A percentile compares a stretch with the other conserved stretches of the same genome.
These are phyloP conservation scores for Amphimedon queenslandica DNA, from an alignment of 37 sponge, comb jelly and placozoan genomes.

Conservation along the genomic window DNA sequence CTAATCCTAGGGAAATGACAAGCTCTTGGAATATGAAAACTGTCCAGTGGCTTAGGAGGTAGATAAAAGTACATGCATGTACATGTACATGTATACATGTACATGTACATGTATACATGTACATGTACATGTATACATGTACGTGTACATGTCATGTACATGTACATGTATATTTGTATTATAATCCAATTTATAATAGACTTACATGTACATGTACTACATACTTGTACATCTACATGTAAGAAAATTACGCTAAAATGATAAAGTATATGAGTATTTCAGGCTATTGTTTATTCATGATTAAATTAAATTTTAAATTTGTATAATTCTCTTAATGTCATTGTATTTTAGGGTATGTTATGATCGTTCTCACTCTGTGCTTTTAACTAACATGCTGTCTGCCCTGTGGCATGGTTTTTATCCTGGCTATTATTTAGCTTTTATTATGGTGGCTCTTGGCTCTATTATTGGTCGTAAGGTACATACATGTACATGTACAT, in stretches of 20 bases:
- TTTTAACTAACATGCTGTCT: background rate
- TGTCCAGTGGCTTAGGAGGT: background rate
- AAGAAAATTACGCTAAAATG: no score
- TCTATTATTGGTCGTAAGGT: background rate
- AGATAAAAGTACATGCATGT: background rate
- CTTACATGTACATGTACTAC: background rate
- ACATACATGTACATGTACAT: background rate
- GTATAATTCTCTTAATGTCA: no score
- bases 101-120: background rate
- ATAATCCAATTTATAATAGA: no score
- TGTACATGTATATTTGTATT: constrained; percentile 3
- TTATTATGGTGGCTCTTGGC: background rate
- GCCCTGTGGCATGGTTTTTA: background rate
- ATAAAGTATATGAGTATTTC: no score
- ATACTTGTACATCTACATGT: no score
- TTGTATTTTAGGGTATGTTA: no score
- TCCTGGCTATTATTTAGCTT: background rate
- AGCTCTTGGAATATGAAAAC: background rate
- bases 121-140: background rate
- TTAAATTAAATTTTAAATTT: no score
- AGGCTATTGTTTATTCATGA: no score
- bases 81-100: background rate
- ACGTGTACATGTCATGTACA: background rate
- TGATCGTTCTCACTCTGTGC: no score
- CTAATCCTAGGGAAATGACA: background rate